Evolutionary conservation across 2,888 invertebrate species (phyloP), one percentile per base, ranked within the genome.

Genomic region (Apantesis nais): DNA sequence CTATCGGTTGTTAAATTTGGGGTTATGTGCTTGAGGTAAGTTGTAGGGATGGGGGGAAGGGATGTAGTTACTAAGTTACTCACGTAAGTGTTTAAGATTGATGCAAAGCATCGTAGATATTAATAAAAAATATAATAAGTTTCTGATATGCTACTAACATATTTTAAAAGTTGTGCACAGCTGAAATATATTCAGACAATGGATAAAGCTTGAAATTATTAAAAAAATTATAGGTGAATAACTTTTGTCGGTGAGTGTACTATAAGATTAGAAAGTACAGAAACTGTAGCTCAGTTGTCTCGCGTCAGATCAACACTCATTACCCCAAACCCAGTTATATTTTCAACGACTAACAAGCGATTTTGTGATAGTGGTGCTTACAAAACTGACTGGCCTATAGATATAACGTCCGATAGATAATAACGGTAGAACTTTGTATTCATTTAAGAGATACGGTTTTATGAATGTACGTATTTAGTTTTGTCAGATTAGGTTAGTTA

Each of bases 191-290:
- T n/a, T n/a, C n/a, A n/a, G n/a, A 1, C 8, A 52, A n/a, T 25
- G 25, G 55, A 25, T 11, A 55, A 25, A 55, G n/a, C 25, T 55
- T 12, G 14, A 12, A 19, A 12, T 31, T 66, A 14, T 19, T 52
- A 41, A 41, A 63, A 14, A 25, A 63, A 14, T 25, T 41, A 25
- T 16, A 14, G n/a, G 16, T 19, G 29, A n/a, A 39, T 7, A 29
- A 52, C 29, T 65, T 68, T 25, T 78, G 74, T 69, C 41, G 22
- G 31, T 48, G 55, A 25, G 39, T 69, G 66, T 77, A 78, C 74
- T 68, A 25, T 66, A 68, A 76, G 80, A 83, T 85, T 88, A 88
- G 87, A 88, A 87, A 87, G 86, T 76, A 52, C 70, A 68, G 52
- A 61, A 16, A 68, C 63, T 52, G 67, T 48, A 66, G 62, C 72